Conservation (phyloP, 2,797 vertebrate species). For the Loris lydekkerianus region DNA sequence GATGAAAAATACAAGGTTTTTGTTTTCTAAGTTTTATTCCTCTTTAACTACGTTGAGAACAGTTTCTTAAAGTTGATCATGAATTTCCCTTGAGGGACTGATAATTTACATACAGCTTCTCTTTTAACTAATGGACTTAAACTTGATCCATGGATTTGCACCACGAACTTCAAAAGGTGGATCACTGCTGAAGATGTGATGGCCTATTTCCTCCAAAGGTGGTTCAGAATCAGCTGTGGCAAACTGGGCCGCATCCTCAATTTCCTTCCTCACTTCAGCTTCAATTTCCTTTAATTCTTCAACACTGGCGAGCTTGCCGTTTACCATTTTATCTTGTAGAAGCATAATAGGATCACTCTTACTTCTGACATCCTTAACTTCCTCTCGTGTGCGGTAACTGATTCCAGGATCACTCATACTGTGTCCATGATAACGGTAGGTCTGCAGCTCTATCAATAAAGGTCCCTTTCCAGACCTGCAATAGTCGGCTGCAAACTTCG, state of each 20-base stretch:
- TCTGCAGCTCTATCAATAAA: slow-evolving; percentile 96
- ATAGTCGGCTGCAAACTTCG: slow-evolving; percentile 93
- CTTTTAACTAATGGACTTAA: slow-evolving; percentile 93
- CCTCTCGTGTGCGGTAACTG: slow-evolving; percentile 96
- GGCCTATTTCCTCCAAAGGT: slow-evolving; percentile 93
- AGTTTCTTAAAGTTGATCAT: neutral
- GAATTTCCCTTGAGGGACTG: neutral
- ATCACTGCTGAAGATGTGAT: slow-evolving; percentile 91
- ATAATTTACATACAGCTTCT: neutral
- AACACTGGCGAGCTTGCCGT: slow-evolving; percentile 93
- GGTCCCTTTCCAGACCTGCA: slow-evolving; percentile 96
- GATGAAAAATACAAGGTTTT: neutral
- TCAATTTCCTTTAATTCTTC: slow-evolving; percentile 97
- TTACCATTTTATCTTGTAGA: slow-evolving; percentile 95
- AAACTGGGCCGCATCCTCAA: slow-evolving; percentile 95
- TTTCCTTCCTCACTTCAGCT: slow-evolving; percentile 94
- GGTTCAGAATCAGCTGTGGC: slow-evolving; percentile 96
- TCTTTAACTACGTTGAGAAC: neutral
- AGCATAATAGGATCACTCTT: slow-evolving; percentile 97
- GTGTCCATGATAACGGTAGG: slow-evolving; percentile 97
- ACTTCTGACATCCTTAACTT: slow-evolving; percentile 96
- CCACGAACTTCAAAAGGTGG: slow-evolving; percentile 94
- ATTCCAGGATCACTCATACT: slow-evolving; percentile 98
- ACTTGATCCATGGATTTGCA: slow-evolving; percentile 94
- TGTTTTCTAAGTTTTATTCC: neutral